phyloP scores from a whole-genome alignment of 2,888 invertebrate genomes.

The Eucriotettix oculatus region DNA sequence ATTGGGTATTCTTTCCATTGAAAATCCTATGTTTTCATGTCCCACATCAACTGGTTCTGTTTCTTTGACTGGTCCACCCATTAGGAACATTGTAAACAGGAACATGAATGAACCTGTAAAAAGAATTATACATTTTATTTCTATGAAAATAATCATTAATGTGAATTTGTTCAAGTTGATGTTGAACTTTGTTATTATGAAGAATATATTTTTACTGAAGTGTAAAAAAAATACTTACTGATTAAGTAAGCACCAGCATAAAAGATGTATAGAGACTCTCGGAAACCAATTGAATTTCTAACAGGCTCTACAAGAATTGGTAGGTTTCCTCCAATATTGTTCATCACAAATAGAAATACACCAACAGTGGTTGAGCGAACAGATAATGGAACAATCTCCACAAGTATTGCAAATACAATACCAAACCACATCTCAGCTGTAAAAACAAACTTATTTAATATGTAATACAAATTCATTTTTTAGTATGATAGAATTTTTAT shows the following conservation, averaged over 20 bases:
- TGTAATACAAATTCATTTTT: too few relatives aligned
- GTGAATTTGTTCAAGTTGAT: neutral
- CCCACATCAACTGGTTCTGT: constrained; percentile 22
- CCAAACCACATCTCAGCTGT: constrained; percentile 91
- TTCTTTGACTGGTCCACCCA: constrained; percentile 43
- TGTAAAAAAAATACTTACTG: constrained; percentile 42
- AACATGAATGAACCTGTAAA: constrained; percentile 63
- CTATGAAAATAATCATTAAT: neutral
- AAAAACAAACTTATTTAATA: constrained; percentile 1
- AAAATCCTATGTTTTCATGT: constrained; percentile 36
- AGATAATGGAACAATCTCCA: constrained; percentile 70
- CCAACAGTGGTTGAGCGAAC: constrained; percentile 74
- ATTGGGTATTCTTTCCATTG: constrained; percentile 13
- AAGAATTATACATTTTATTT: neutral
- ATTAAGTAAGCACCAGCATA: constrained; percentile 76
- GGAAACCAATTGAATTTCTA: constrained; percentile 62
- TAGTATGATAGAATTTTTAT: too few relatives aligned
- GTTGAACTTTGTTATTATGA: too few relatives aligned
- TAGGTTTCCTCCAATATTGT: constrained; percentile 79
- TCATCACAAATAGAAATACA: constrained; percentile 80
- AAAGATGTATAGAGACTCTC: constrained; percentile 71
- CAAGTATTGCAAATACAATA: constrained; percentile 75
- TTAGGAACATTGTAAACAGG: constrained; percentile 62
- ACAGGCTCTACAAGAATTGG: constrained; percentile 78
- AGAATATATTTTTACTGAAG: too few relatives aligned